Conservation (phyloP, 2,888 invertebrate species). For the Mythimna loreyi region DNA sequence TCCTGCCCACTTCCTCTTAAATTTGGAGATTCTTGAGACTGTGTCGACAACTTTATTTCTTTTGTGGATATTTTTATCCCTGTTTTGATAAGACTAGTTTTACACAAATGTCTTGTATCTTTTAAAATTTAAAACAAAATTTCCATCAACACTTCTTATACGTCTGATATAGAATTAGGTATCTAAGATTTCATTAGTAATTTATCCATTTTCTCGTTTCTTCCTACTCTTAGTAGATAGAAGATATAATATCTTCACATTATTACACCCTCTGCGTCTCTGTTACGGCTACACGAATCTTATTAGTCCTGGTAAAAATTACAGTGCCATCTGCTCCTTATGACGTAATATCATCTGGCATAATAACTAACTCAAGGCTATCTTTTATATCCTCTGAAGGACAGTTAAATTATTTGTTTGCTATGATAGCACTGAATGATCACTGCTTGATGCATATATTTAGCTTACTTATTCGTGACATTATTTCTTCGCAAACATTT, state of each 20-base stretch:
- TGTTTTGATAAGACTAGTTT: too few species aligned
- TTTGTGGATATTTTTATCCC: too few species aligned
- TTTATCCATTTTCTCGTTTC: background rate
- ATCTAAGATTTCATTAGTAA: constrained; percentile 15
- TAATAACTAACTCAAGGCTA: background rate
- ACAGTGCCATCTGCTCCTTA: background rate
- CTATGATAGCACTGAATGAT: too few species aligned
- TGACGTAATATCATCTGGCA: background rate
- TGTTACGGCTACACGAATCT: constrained; percentile 14
- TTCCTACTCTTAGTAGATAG: background rate
- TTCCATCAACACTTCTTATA: too few species aligned
- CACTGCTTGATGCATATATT: too few species aligned
- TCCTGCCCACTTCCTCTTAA: too few species aligned
- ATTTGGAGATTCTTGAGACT: too few species aligned
- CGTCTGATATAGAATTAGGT: background rate
- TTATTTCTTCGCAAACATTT: too few species aligned
- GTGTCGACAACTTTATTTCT: too few species aligned
- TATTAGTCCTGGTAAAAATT: constrained; percentile 6
- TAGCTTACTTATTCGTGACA: too few species aligned
- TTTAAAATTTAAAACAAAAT: too few species aligned
- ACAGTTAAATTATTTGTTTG: background rate
- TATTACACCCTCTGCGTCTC: background rate
- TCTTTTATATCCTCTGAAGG: background rate
- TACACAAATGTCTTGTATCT: too few species aligned
- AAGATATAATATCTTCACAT: constrained; percentile 15